Conservation (phyloP, 2,888 invertebrate genomes). For the Pheosia tremula region DNA sequence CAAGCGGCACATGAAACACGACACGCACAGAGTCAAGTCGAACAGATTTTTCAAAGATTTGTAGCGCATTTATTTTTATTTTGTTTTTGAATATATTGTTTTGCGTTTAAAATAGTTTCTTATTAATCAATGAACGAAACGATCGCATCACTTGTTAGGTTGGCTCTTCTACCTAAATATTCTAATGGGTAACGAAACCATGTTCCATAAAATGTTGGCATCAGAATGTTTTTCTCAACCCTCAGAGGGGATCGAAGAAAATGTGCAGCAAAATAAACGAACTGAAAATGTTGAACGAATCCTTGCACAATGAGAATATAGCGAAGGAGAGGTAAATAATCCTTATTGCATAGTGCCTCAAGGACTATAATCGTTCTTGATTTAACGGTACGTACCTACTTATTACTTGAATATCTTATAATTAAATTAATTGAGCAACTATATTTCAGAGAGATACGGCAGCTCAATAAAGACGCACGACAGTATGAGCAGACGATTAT, state of each 20-base stretch:
- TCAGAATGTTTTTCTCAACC: conserved; percentile 5
- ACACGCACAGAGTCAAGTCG: conserved; percentile 31
- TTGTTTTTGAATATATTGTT: conserved; percentile 22
- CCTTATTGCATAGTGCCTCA: neutral
- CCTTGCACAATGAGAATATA: conserved; percentile 61
- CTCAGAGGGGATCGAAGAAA: conserved; percentile 44
- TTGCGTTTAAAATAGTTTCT: neutral
- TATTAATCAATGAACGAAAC: neutral
- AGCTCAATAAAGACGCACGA: conserved; percentile 61
- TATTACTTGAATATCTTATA: no score
- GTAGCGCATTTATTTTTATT: conserved; percentile 21
- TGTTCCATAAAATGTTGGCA: no score
- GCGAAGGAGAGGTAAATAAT: conserved; percentile 64
- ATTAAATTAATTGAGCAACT: no score
- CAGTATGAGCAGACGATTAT: conserved; percentile 62
- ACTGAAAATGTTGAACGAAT: conserved; percentile 57
- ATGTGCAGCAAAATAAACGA: conserved; percentile 44
- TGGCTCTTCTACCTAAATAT: no score
- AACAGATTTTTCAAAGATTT: conserved; percentile 40
- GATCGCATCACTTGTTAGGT: neutral
- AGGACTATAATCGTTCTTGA: no score
- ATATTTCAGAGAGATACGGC: conserved; percentile 62
- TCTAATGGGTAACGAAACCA: no score
- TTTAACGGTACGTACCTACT: no score
- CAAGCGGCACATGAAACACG: conserved; percentile 35